These are phyloP conservation scores for Gasterosteus nipponicus DNA, from an alignment of 2,113 vertebrate genomes.

Conservation along the genomic window DNA sequence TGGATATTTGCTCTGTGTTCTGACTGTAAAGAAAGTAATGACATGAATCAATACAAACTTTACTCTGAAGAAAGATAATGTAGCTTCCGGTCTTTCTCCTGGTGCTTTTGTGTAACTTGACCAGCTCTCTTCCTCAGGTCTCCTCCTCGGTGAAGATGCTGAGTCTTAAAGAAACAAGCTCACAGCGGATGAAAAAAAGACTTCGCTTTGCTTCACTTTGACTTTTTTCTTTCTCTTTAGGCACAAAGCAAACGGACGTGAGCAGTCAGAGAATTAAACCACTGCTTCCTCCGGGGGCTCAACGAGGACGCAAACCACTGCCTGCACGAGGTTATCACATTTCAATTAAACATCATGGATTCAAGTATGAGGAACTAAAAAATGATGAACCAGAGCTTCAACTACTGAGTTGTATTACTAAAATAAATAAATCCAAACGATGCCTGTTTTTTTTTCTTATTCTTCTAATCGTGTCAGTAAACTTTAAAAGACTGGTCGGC, in stretches of 20 bases:
- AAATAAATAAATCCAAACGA: background rate
- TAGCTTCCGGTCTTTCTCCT: conserved; percentile 2
- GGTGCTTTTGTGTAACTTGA: conserved; percentile 38
- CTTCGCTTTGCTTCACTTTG: accelerated
- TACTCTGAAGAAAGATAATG: conserved; percentile 26
- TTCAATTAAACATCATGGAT: background rate
- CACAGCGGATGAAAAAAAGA: accelerated
- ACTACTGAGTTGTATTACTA: background rate
- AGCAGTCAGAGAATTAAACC: background rate
- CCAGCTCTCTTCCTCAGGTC: conserved; percentile 38
- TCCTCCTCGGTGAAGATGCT: conserved; percentile 58
- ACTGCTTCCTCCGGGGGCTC: conserved; percentile 37
- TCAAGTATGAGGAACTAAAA: background rate
- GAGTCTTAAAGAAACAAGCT: conserved; percentile 73
- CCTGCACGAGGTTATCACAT: background rate
- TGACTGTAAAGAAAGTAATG: background rate
- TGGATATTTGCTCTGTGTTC: background rate
- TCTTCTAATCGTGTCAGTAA: conserved; percentile 8
- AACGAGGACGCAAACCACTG: background rate
- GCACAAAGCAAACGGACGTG: accelerated
- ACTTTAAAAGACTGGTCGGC: conserved; percentile 18
- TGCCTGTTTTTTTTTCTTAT: background rate
- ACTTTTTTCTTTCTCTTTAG: background rate
- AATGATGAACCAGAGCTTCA: background rate
- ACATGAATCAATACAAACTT: background rate